A percentile compares a stretch with the other conserved stretches of the same genome.
Evolutionary conservation across 1,140 invertebrate genomes (phyloP).

Genomic region (Drosophila asahinai): DNA sequence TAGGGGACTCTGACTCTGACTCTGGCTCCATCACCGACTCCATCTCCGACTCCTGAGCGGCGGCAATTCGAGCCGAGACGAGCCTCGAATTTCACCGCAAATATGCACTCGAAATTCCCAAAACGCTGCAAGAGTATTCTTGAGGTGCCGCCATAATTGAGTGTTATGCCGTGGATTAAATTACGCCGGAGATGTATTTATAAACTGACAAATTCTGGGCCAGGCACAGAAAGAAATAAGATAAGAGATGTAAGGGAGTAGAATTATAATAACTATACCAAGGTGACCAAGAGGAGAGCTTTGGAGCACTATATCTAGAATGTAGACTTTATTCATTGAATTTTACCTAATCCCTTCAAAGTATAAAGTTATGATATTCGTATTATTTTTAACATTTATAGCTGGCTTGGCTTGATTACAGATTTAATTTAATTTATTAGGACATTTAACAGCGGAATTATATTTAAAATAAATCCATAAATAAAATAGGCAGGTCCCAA

Average conservation of each 20-base stretch:
- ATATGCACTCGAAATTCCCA: constrained; percentile 23
- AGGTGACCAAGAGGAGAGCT: no score
- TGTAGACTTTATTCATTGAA: no score
- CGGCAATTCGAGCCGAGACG: constrained; percentile 4
- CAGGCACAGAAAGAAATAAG: neutral
- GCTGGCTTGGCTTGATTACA: no score
- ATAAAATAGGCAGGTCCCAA: neutral
- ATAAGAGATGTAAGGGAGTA: neutral
- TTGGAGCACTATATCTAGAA: no score
- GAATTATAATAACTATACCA: neutral
- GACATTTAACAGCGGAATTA: neutral
- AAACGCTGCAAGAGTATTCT: constrained; percentile 21
- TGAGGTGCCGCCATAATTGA: constrained; percentile 48
- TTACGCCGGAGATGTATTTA: constrained; percentile 31
- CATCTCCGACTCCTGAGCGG: constrained; percentile 3
- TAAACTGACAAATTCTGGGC: constrained; percentile 1
- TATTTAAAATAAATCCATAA: neutral
- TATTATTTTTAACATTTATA: no score
- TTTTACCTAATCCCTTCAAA: no score
- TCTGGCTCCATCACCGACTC: neutral
- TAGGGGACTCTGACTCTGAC: constrained; percentile 23
- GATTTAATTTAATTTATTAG: no score
- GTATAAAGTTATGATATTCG: no score
- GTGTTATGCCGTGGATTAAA: constrained; percentile 41
- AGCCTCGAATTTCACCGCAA: constrained; percentile 48